Conservation (phyloP, 2,888 invertebrate genomes). For the Eupithecia pulchellata region DNA sequence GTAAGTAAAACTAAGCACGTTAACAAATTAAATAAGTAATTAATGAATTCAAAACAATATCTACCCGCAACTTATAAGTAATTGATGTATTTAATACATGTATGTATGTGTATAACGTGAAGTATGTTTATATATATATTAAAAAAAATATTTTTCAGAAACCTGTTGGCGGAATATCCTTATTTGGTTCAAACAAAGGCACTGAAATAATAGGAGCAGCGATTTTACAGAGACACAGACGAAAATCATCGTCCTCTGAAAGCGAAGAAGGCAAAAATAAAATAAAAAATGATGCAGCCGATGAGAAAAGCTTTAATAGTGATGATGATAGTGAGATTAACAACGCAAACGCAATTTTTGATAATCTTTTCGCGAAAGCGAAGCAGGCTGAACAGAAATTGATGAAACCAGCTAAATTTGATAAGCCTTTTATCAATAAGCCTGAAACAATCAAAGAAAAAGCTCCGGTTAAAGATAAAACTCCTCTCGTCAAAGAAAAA, state of each 20-base stretch:
- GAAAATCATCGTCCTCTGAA: conserved; percentile 63
- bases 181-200: conserved; percentile 80
- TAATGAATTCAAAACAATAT: no score
- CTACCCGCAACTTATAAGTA: no score
- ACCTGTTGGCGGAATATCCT: conserved; percentile 86
- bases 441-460: conserved; percentile 16
- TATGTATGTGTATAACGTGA: neutral
- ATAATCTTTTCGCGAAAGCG: conserved; percentile 71
- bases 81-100: no score
- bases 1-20: conserved; percentile 33
- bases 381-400: conserved; percentile 36
- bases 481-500: conserved; percentile 16
- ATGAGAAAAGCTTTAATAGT: conserved; percentile 26
- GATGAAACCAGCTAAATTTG: conserved; percentile 30
- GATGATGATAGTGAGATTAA: conserved; percentile 39
- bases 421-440: conserved; percentile 32
- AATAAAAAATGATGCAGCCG: conserved; percentile 22
- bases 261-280: conserved; percentile 46
- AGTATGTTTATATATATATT: neutral
- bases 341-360: conserved; percentile 65
- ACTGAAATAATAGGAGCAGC: conserved; percentile 75
- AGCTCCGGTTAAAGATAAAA: conserved; percentile 20
- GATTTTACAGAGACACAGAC: conserved; percentile 67
- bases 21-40: no score
- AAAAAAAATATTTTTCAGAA: conserved; percentile 72